Evolutionary conservation across 2,888 invertebrate genomes (phyloP).

Genomic region (Drosophila anomalipes): DNA sequence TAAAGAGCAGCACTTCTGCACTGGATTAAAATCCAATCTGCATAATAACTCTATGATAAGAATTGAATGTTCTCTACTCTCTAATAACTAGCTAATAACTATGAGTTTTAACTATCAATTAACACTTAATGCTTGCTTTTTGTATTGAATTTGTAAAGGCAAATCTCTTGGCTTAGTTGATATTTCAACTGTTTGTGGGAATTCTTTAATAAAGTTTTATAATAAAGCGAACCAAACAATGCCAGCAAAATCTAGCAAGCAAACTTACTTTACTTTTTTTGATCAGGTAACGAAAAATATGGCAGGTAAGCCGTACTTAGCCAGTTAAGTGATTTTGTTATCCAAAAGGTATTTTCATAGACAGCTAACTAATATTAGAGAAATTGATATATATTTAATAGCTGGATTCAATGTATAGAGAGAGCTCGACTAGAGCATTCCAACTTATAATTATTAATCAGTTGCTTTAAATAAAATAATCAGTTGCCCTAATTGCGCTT

Average conservation of each 20-base stretch:
- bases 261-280: neutral
- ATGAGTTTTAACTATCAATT: neutral
- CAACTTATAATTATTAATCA: neutral
- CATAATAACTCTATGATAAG: neutral
- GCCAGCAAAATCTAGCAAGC: neutral
- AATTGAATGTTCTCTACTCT: no score
- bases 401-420: neutral
- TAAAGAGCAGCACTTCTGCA: neutral
- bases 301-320: neutral
- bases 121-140: neutral
- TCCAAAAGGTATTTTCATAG: neutral
- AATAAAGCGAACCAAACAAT: neutral
- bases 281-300: neutral
- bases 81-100: neutral
- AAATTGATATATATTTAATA: neutral
- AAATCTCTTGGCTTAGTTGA: neutral
- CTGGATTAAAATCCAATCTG: neutral
- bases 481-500: neutral
- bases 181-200: neutral
- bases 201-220: neutral
- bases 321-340: neutral
- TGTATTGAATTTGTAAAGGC: neutral
- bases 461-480: neutral
- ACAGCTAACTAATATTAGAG: neutral
- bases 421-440: neutral